Percentiles rank a stretch among this genome's conserved stretches.
These are phyloP conservation scores for Bombus soroeensis DNA, from an alignment of 1,140 invertebrate species.

Conservation along the genomic window DNA sequence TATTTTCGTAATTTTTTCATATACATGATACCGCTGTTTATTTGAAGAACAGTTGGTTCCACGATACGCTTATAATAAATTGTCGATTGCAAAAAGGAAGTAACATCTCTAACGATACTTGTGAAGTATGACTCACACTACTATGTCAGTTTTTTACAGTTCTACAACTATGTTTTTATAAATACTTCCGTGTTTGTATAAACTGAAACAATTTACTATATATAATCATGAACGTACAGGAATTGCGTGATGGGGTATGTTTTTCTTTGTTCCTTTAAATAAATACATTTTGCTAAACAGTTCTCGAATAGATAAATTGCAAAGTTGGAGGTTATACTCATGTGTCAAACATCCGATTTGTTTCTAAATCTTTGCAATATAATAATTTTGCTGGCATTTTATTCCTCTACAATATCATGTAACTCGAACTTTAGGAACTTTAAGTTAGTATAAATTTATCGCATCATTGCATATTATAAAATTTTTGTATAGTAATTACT, in stretches of 20 bases:
- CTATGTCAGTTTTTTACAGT: conserved; percentile 38
- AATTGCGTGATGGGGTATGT: conserved; percentile 58
- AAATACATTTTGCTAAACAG: not conserved
- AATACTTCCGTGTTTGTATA: conserved; percentile 14
- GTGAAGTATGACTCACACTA: conserved; percentile 54
- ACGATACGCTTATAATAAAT: not conserved
- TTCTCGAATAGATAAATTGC: not conserved
- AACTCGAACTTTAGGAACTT: not conserved
- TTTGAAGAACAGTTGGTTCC: not conserved
- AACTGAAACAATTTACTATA: not conserved
- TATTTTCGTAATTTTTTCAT: conserved; percentile 18
- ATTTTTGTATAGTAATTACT: not conserved
- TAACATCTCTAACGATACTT: conserved; percentile 20
- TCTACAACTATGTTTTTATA: conserved; percentile 46
- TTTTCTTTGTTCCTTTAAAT: not conserved
- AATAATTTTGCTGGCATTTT: not conserved
- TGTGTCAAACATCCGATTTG: conserved; percentile 32
- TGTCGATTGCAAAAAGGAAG: conserved; percentile 2
- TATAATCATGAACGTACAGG: conserved; percentile 52
- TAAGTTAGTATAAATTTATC: not conserved
- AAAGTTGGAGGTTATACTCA: conserved; percentile 49
- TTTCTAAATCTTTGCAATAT: not conserved
- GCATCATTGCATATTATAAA: not conserved
- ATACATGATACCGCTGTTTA: not conserved
- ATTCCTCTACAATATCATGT: not conserved